Evolutionary conservation across 2,888 invertebrate species (phyloP), one percentile per base, ranked within the genome.

Genomic region (Amphiduros pacificus): DNA sequence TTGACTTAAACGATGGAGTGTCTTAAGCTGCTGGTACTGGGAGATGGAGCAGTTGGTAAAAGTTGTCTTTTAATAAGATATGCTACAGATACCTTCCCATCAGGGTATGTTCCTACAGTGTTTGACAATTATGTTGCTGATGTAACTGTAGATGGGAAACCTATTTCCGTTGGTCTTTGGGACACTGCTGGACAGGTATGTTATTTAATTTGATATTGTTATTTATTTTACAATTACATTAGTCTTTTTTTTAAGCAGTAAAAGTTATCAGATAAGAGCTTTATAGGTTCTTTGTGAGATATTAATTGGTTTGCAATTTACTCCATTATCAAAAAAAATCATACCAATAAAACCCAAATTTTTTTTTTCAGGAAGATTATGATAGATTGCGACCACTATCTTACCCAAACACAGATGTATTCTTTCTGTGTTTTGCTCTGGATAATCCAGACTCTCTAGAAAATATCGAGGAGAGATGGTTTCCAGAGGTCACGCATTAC

Each of bases 21-120:
- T 48, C 9, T 74, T 27, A 78, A 77, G 49, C 62, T 78, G 20
- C 64, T 74, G 2, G 67, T 70, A 2, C 72, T 78, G 0, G 77
- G 77, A 1, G 77, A 78, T 57, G 76, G 76, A 2, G 77, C 56
- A 0, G 76, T 77, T 6, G 78, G 78, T 4, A 79, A 79, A 62
- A 76, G 73, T 59, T 76, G 77, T 62, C 66, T 79, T 22, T 64
- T 78, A 17, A 76, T 79, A 20, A 60, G 76, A 1, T 77, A 77
- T 60, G 70, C 71, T 0, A 77, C 76, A 0, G 71, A 73, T 24
- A 44, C 65, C 11, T 79, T 77, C 63, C 78, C 79, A 0, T 50
- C 64, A 5, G 76, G 76, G 41, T 80, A 80, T 62, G 72, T 80
- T 17, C 80, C 79, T 5, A 80, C 80, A 1, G 78, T 79, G 53